Base-by-base conservation (phyloP, 1,140 invertebrate genomes). In the Pygmarrhopalites habei region DNA sequence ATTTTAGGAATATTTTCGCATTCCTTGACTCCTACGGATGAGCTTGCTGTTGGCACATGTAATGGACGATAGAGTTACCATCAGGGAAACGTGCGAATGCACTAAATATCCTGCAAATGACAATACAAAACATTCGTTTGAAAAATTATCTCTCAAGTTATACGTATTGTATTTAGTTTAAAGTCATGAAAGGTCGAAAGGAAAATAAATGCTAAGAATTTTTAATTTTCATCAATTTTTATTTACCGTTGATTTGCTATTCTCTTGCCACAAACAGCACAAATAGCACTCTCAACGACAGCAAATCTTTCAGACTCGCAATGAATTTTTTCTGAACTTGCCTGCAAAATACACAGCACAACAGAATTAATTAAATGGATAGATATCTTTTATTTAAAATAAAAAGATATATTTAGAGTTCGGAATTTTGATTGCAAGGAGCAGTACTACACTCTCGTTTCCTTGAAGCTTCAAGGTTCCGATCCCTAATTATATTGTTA, bases 51-150 rank as follows among this genome's bases (percentile, higher is more conserved):
- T 67, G 66, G 21, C 66, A 67, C 17, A 62, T 64, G 26, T 60
- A 67, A 78, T 97, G 92, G 4, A 95, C 90, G 32, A 95, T 86
- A 70, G 92, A 86, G n/a, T 35, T 15, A 2, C 91, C 92, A 77
- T 90, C 90, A 1, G 92, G 89, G 78, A 90, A 93, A 30, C 90
- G 80, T 3, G 91, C 90, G 77, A 97, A 92, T 29, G 92, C 91
- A 78, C 89, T 89, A 75, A 72, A 82, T 7, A 56, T 56, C 19
- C 53, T 56, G 28, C 14, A 52, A 12, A 21, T 73, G 75, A 73
- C 69, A 64, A n/a, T n/a, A 28, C 53, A 41, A 58, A 71, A 30
- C 21, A 52, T n/a, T n/a, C n/a, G n/a, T n/a, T n/a, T n/a, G n/a
- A 59, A 55, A 28, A 26, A 59, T 30, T 60, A n/a, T n/a, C n/a